Percentiles rank a stretch among this genome's conserved stretches.
phyloP scores from a whole-genome alignment of 2,797 vertebrate species.

The Macropus fuliginosus region DNA sequence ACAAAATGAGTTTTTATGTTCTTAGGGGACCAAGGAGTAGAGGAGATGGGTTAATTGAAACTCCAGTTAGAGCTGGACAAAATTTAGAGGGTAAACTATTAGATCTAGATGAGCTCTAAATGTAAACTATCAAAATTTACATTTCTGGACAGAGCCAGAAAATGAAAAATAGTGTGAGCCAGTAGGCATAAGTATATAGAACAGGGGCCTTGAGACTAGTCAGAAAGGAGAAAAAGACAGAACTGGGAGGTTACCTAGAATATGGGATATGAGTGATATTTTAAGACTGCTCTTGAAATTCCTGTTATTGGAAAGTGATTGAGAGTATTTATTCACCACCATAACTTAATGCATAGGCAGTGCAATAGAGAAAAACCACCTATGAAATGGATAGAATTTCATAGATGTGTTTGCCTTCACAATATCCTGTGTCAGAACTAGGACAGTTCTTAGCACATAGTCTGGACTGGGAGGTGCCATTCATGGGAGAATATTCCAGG shows the following conservation, averaged over 20 bases:
- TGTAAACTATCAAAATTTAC: not conserved
- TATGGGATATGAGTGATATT: not conserved
- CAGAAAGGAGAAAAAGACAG: not conserved
- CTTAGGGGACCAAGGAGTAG: too few species aligned
- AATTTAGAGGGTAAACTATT: not conserved
- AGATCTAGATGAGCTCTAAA: not conserved
- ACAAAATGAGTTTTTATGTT: too few species aligned
- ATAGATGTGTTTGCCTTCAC: not conserved
- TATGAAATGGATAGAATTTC: not conserved
- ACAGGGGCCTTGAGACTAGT: not conserved
- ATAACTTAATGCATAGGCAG: not conserved
- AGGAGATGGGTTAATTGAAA: not conserved
- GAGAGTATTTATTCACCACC: not conserved
- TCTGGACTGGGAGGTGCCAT: not conserved
- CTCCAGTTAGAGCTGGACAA: not conserved
- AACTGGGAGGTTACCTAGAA: not conserved
- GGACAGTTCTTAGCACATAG: not conserved
- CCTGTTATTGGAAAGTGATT: not conserved
- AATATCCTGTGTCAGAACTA: not conserved
- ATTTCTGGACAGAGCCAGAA: not conserved
- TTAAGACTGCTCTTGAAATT: not conserved
- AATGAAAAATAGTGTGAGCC: not conserved
- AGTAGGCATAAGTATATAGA: not conserved
- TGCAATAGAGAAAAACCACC: not conserved
- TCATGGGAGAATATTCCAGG: not conserved